Evolutionary conservation across 1,140 invertebrate species (phyloP).

Genomic region (Temnothorax curvispinosus): DNA sequence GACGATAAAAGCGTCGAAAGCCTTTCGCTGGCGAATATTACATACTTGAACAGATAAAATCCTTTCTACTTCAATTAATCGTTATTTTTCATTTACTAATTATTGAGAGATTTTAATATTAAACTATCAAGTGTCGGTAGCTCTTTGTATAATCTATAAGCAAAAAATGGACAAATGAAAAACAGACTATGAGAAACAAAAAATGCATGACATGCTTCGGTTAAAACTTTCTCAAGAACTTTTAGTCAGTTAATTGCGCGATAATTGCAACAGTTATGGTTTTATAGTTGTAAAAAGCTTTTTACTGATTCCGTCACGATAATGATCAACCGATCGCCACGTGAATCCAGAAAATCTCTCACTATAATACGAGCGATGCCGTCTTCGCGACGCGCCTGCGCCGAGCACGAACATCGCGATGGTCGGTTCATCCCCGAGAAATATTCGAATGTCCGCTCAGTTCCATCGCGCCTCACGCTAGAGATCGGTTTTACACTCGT

Average conservation of each 20-base stretch:
- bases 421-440: slow-evolving; percentile 61
- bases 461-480: slow-evolving; percentile 65
- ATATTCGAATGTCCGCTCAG: slow-evolving; percentile 54
- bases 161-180: not conserved
- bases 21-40: not conserved
- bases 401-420: slow-evolving; percentile 29
- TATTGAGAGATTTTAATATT: not conserved
- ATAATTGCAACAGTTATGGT: not conserved
- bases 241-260: not conserved
- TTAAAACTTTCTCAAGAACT: not conserved
- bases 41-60: not conserved
- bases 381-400: slow-evolving; percentile 35
- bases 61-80: not conserved
- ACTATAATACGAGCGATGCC: slow-evolving; percentile 7
- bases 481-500: slow-evolving; percentile 55
- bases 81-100: not conserved
- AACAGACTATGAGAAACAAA: not conserved
- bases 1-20: slow-evolving; percentile 29
- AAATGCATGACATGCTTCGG: not conserved
- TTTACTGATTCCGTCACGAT: not conserved
- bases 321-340: slow-evolving; percentile 34
- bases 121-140: not conserved
- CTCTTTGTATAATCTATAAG: not conserved
- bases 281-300: not conserved
- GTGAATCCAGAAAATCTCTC: slow-evolving; percentile 52